Base-by-base conservation (phyloP, 2,888 invertebrate genomes). In the Lagria hirta region DNA sequence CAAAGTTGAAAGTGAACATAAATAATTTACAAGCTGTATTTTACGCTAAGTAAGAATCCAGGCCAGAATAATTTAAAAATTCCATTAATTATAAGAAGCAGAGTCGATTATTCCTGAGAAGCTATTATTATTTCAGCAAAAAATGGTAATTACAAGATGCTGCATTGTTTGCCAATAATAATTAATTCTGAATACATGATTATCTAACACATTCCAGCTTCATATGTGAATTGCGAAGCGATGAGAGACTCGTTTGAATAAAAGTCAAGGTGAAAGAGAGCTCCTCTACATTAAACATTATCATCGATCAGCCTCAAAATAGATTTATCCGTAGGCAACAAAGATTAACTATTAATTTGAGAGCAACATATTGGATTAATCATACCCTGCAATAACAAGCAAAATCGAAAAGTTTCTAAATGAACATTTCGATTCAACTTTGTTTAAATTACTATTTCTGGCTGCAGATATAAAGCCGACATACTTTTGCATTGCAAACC, bases 91-190 rank as follows among this genome's bases (percentile, higher is more conserved):
- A 32, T 12, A 30, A 15, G 11, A 17, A 23, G 38, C 30, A 36
- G 27, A 26, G 18, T 37, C 13, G n/a, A 29, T 12, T 13, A 18
- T 37, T 36, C 42, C 26, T 46, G 47, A 29, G 47, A 42, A 47
- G 24, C 35, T n/a, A 24, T 38, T 36, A 37, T 37, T 56, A 58
- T 60, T 55, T 54, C 54, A 43, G 43, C 49, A 52, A 55, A 58
- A 60, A 56, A 58, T 59, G 58, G 54, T 57, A 54, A 58, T 58
- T 55, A 18, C 18, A n/a, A 33, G 38, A 45, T 34, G 22, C 35
- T 45, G 24, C 40, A 35, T 35, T 45, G 29, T 45, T 40, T 34
- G 40, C 20, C 38, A 40, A 40, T 45, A 34, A 17, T 35, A 40
- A 40, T 45, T 29, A 45, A 40, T 40, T 38, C 35, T 13, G 33